Percentiles rank a stretch among this genome's conserved stretches.
phyloP scores from a whole-genome alignment of 2,113 vertebrate species.

The Odontesthes bonariensis region DNA sequence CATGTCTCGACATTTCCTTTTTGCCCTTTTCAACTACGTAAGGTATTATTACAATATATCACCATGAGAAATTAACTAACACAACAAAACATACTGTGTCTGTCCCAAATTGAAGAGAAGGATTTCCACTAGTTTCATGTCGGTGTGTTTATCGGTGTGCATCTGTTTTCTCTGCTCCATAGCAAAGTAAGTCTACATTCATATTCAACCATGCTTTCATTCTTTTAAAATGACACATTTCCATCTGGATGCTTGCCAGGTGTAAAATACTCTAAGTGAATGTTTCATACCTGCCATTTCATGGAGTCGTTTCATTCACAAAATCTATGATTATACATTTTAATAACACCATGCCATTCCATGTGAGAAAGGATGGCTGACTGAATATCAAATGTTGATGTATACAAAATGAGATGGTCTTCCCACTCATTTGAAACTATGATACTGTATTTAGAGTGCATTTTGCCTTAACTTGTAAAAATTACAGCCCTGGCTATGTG shows the following conservation, averaged over 20 bases:
- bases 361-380: slow-evolving; percentile 65
- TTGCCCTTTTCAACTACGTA: neutral
- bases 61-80: slow-evolving; percentile 3
- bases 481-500: slow-evolving; percentile 83
- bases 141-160: slow-evolving; percentile 23
- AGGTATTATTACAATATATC: slow-evolving; percentile 10
- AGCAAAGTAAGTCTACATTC: slow-evolving; percentile 37
- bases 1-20: neutral
- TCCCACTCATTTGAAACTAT: slow-evolving; percentile 79
- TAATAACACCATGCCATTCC: slow-evolving; percentile 78
- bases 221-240: slow-evolving; percentile 44
- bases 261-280: slow-evolving; percentile 58
- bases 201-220: slow-evolving; percentile 20
- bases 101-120: slow-evolving; percentile 17
- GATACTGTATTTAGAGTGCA: slow-evolving; percentile 86
- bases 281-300: slow-evolving; percentile 71
- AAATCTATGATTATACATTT: slow-evolving; percentile 82
- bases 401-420: slow-evolving; percentile 76
- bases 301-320: slow-evolving; percentile 74
- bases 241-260: slow-evolving; percentile 35
- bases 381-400: slow-evolving; percentile 75
- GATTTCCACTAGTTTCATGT: slow-evolving; percentile 23
- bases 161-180: slow-evolving; percentile 21
- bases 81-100: slow-evolving; percentile 1
- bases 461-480: slow-evolving; percentile 86